Evolutionary conservation across 2,888 invertebrate genomes (phyloP), one percentile per base, ranked within the genome.

Genomic region (Octodonta nipae): DNA sequence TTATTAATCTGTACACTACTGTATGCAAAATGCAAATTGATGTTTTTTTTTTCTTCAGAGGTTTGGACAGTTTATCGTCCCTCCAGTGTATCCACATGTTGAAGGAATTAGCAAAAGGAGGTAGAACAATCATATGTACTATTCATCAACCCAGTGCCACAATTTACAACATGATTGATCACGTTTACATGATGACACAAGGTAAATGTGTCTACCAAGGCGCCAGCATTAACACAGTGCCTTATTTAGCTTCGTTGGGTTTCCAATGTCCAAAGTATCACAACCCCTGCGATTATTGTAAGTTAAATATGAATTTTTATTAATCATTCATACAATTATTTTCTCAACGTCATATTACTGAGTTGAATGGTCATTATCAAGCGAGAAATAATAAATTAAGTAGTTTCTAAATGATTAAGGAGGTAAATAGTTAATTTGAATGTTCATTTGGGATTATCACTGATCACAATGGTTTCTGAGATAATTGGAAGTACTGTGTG

Each of bases 271-370:
- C 95, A 0, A 73, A 78, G 45, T 95, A 91, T 60, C 91, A 95
- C 65, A 95, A 93, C 62, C 92, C 93, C 1, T 92, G 95, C 1
- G 95, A 95, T 65, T 93, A 81, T 60, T 75, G 88, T 88, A 67
- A 71, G 76, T 66, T n/a, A n/a, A n/a, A n/a, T n/a, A n/a, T n/a
- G n/a, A n/a, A n/a, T n/a, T n/a, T n/a, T n/a, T n/a, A n/a, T n/a
- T n/a, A n/a, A n/a, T n/a, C n/a, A n/a, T n/a, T n/a, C n/a, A n/a
- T n/a, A n/a, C n/a, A n/a, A n/a, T n/a, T n/a, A n/a, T n/a, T n/a
- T n/a, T n/a, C n/a, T n/a, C n/a, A n/a, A n/a, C n/a, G n/a, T n/a
- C n/a, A n/a, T n/a, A n/a, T n/a, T n/a, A n/a, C n/a, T n/a, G n/a
- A n/a, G n/a, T n/a, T n/a, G n/a, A n/a, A n/a, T n/a, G n/a, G n/a